These are phyloP conservation scores for Aphaenogaster ashmeadi DNA, from an alignment of 1,140 invertebrate species.

Conservation along the genomic window DNA sequence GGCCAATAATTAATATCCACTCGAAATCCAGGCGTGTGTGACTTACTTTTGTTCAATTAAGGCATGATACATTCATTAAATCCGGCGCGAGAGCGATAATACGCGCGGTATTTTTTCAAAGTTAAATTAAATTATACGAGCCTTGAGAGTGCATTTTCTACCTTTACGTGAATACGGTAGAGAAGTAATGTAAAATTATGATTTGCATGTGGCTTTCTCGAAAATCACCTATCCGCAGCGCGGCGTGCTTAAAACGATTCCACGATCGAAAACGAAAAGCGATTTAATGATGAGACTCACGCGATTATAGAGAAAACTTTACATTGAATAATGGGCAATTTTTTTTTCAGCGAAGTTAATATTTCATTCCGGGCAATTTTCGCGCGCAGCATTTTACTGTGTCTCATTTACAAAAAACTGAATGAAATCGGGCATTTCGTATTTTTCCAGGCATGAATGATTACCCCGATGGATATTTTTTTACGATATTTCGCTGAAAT, in stretches of 20 bases:
- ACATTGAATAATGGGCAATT: conserved; percentile 29
- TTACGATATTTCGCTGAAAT: background rate
- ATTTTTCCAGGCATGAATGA: conserved; percentile 47
- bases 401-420: conserved; percentile 31
- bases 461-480: conserved; percentile 33
- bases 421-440: conserved; percentile 37
- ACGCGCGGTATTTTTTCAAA: conserved; percentile 2
- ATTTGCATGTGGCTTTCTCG: background rate
- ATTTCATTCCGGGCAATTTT: conserved; percentile 10
- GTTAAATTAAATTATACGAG: conserved; percentile 22
- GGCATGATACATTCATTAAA: conserved; percentile 12
- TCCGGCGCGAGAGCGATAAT: background rate
- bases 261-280: conserved; percentile 26
- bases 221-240: background rate
- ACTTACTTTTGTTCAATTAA: conserved; percentile 53
- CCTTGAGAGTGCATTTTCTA: conserved; percentile 6
- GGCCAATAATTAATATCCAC: conserved; percentile 53
- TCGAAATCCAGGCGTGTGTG: conserved; percentile 9
- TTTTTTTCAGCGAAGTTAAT: conserved; percentile 46
- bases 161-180: background rate
- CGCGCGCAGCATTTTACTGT: conserved; percentile 14
- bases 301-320: conserved; percentile 26
- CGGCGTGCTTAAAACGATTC: background rate
- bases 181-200: conserved; percentile 17
- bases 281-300: conserved; percentile 27